Evolutionary conservation across 1,140 invertebrate genomes (phyloP).

Genomic region (Nebria ingens): DNA sequence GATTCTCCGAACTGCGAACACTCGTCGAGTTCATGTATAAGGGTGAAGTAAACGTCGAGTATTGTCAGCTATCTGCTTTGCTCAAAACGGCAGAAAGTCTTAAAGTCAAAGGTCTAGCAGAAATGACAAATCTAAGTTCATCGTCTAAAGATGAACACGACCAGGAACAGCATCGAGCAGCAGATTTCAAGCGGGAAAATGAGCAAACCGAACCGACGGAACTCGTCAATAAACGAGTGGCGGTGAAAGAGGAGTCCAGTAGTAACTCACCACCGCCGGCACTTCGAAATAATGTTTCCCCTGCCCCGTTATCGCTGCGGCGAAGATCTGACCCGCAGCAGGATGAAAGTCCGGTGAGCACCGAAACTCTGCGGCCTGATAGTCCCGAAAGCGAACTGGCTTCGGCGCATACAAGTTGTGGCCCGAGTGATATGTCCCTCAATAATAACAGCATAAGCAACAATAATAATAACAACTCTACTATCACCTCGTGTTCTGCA

Average conservation of each 20-base stretch:
- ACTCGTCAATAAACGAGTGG: conserved; percentile 24
- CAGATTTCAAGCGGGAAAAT: conserved; percentile 23
- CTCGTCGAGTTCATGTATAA: conserved; percentile 95
- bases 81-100: conserved; percentile 88
- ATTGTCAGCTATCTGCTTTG: conserved; percentile 80
- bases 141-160: conserved; percentile 10
- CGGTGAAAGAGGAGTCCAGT: conserved; percentile 13
- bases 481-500: conserved; percentile 15
- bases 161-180: conserved; percentile 13
- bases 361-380: conserved; percentile 10
- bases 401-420: conserved; percentile 26
- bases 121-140: conserved; percentile 72
- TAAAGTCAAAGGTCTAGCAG: conserved; percentile 76
- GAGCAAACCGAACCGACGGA: conserved; percentile 34
- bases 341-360: conserved; percentile 24
- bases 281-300: conserved; percentile 21
- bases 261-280: conserved; percentile 24
- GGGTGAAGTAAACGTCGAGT: conserved; percentile 88
- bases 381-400: conserved; percentile 24
- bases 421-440: conserved; percentile 46
- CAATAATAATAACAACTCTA: neutral
- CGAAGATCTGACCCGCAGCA: conserved; percentile 4
- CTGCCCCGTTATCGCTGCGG: conserved; percentile 13
- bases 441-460: conserved; percentile 4
- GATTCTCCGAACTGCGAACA: conserved; percentile 77